Conservation (phyloP, 2,113 vertebrate species). For the Tragelaphus imberbis region DNA sequence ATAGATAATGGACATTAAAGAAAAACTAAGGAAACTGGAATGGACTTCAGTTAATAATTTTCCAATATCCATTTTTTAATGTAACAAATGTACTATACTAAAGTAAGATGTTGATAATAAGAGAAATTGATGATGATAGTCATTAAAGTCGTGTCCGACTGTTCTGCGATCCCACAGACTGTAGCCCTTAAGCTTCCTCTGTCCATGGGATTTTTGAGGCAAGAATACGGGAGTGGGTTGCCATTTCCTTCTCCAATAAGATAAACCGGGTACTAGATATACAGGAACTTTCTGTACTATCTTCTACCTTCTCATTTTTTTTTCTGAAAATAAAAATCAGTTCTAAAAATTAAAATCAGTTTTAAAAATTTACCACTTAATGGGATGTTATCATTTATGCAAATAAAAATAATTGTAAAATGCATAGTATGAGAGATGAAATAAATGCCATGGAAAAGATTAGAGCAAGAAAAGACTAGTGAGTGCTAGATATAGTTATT, state of each 20-base stretch:
- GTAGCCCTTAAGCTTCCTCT: neutral
- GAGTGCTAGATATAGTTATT: neutral
- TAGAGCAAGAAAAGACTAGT: neutral
- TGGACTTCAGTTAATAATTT: neutral
- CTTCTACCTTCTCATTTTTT: neutral
- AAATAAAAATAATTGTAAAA: neutral
- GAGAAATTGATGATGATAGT: neutral
- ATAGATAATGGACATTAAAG: neutral
- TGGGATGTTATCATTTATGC: neutral
- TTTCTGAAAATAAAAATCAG: neutral
- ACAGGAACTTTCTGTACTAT: neutral
- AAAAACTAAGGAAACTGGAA: neutral
- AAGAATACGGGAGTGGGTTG: neutral
- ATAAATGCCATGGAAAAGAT: neutral
- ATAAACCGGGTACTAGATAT: neutral
- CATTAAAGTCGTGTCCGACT: neutral
- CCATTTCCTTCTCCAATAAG: neutral
- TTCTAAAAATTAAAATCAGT: neutral
- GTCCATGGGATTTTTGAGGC: neutral
- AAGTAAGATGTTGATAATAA: neutral
- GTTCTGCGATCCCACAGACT: neutral
- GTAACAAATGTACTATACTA: neutral
- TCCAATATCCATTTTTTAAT: neutral
- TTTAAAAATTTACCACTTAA: neutral
- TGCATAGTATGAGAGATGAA: neutral